Evolutionary conservation across 1,140 invertebrate species (phyloP), one percentile per base, ranked within the genome.

Genomic region (Microvelia longipes): DNA sequence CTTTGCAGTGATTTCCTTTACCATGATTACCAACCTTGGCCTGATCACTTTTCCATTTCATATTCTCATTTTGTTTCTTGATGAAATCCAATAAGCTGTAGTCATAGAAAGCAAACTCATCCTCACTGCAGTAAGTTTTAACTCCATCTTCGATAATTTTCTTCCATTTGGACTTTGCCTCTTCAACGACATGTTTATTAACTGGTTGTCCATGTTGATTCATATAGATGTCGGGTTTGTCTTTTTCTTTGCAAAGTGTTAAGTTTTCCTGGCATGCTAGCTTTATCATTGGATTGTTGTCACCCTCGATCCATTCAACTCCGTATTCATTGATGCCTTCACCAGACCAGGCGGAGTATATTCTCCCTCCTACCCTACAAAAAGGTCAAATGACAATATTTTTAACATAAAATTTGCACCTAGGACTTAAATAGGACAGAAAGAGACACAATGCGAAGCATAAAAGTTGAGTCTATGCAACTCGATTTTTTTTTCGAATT

Each of bases 261-360:
- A 64, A 24, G 5, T 25, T 25, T 64, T 64, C 62, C 11, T 13
- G 15, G 5, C 5, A 15, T 13, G 62, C 62, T 24, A 64, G 25
- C 24, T 24, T 15, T 5, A 64, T 5, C 2, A 64, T 26, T 2
- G 62, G 62, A 25, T 64, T 64, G 5, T 5, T 14, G 2, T 64
- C 62, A 14, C 62, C 62, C 24, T 64, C 62, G 5, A 64, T 5
- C 62, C 62, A 63, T n/a, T 84, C 82, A 1, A 87, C 87, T 0
- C 88, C 88, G 81, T 90, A 83, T 78, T 90, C 88, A 15, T 87
- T 85, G 1, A 87, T 83, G 0, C 85, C 82, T 71, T 90, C 88
- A 29, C 87, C 87, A 29, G 90, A 79, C 82, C 86, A 87, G 74
- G 86, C 86, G 0, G 88, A 89, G 77, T 88, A 86, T 24, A 90